Base-by-base conservation (phyloP, 1,140 invertebrate species). In the Orussus abietinus region DNA sequence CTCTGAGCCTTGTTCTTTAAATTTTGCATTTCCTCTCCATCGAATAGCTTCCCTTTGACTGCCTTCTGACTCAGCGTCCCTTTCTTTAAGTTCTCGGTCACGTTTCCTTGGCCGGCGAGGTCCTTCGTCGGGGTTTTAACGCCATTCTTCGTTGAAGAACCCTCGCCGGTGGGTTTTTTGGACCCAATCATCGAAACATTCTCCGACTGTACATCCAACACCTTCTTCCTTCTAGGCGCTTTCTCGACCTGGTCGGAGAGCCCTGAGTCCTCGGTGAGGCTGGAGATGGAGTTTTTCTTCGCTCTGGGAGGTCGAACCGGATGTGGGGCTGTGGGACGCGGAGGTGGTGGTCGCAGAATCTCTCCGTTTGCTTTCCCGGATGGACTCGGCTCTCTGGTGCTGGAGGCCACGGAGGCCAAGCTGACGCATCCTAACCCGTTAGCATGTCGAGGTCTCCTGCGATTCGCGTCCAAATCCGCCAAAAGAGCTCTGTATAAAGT, bases 401-500 rank as follows among this genome's bases (percentile, higher is more conserved):
- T 69, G 49, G 67, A 70, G 2, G 42, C 61, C 10, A 62, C 61
- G 3, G 60, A 77, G 0, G 80, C 79, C 26, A 83, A 72, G 62
- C 82, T 84, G 41, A 82, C 75, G 55, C 82, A 83, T 39, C 81
- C 82, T 6, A 85, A 74, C 10, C 86, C 86, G 46, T 86, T 86
- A 66, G 76, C 55, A 76, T 86, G 63, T 75, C 81, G 33, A 69
- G 79, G 66, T 62, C 64, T 61, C 64, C 71, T 63, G n/a, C 75
- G 66, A 45, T 73, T 75, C 4, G 68, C 70, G 45, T 82, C 81
- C 73, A 92, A 83, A 61, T 90, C 86, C 15, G 84, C 81, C 65
- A 92, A 81, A 33, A 93, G 69, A 1, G 87, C 88, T 63, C 90
- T 86, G 66, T 92, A 93, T 30, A 92, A 74, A 35, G 90, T 92